Evolutionary conservation across 2,113 vertebrate species (phyloP), one percentile per base, ranked within the genome.

Genomic region (Dissostichus mawsoni): DNA sequence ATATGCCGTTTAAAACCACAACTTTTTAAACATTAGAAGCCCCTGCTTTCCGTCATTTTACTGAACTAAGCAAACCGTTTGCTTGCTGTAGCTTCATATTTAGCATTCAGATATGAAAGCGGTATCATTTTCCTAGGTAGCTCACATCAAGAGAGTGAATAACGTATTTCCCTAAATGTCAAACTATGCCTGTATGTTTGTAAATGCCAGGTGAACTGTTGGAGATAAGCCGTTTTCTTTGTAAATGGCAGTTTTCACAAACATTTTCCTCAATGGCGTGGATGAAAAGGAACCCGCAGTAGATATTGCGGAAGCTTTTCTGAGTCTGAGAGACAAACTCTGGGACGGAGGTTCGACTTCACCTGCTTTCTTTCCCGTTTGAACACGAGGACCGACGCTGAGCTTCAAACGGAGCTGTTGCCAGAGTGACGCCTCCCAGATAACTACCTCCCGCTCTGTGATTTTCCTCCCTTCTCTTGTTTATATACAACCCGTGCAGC

Each of bases 361-460:
- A 69, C 36, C 79, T 62, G 61, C 50, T 86, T 80, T 74, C 66
- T 20, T 56, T 44, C 76, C 62, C 48, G 84, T 92, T 90, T 89
- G 79, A 91, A 90, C 84, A 64, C 48, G 48, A 69, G 81, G 81
- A 87, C 76, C 80, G 83, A 78, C 73, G 72, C 80, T 58, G 72
- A 73, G 78, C 76, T 83, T 91, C 70, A 90, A 90, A 89, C 17
- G 2, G 33, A 81, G 59, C 71, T 11, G 51, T 33, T 59, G 71
- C 80, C 33, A 58, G 65, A 87, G 67, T 82, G 83, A 90, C 73
- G 77, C 85, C 84, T 88, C 72, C 45, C 78, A 82, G 85, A 89
- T 86, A 81, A 86, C 85, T 86, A 77, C 78, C 80, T 85, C 74
- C 79, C 74, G 78, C 83, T 57, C 81, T 87, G 80, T 91, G 85